Evolutionary conservation across 2,888 invertebrate species (phyloP), one percentile per base, ranked within the genome.

Genomic region (Notodonta dromedarius): DNA sequence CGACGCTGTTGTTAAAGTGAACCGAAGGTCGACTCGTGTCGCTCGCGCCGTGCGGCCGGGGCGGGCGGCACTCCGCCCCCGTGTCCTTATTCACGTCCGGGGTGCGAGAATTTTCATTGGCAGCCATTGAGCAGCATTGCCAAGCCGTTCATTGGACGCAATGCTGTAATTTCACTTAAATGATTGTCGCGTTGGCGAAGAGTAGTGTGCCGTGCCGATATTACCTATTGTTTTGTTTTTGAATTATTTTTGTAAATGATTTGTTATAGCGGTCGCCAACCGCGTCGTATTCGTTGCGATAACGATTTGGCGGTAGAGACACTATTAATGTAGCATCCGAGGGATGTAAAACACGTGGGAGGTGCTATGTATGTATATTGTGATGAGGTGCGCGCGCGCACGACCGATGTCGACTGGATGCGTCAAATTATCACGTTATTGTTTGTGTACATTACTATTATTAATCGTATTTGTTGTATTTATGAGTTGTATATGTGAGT

Each of bases 401-500:
- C 50, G 60, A 42, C 53, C 46, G 66, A 44, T 65, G 65, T 58
- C 52, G 57, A 61, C 57, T 62, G 71, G 62, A 71, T 67, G 73
- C 74, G 70, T 73, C 74, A 71, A 76, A 74, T 79, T 77, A 76
- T 71, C 75, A 75, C 79, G 84, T 86, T 85, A 84, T 85, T 86
- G 81, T 87, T 87, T 86, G 81, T 88, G 88, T 89, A 90, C 80
- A 90, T 88, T 86, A 84, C 81, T 84, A 85, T 83, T 83, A 82
- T 82, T 78, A 76, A 79, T 81, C 80, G 79, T 85, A 83, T 89
- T 85, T 88, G 88, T 89, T 89, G 87, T 89, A 89, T 90, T 87
- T 88, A 89, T 88, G 87, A 87, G 84, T 86, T 84, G 83, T 82
- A 85, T 76, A 76, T 79, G 80, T 79, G 80, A 80, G 76, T 74